phyloP scores from a whole-genome alignment of 2,888 invertebrate genomes.

The Choristoneura rosaceana region DNA sequence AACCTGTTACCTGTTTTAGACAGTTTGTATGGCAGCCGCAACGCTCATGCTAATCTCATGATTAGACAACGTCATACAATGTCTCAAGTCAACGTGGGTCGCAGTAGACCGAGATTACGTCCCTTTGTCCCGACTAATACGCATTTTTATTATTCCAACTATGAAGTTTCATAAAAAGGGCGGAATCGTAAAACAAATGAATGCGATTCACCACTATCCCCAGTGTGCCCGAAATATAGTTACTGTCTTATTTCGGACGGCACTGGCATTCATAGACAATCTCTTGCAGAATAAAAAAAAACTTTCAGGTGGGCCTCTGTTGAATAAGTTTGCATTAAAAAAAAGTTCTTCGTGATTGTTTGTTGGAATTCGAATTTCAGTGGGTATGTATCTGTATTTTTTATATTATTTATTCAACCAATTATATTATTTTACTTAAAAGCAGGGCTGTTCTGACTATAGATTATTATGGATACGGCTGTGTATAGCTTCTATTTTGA shows the following conservation, averaged over 20 bases:
- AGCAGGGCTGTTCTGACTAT: too few species aligned
- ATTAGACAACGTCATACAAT: constrained; percentile 55
- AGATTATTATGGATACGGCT: too few species aligned
- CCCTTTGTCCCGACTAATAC: constrained; percentile 19
- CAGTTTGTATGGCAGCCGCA: constrained; percentile 25
- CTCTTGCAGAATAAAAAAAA: too few species aligned
- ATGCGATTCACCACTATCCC: not conserved
- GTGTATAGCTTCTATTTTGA: too few species aligned
- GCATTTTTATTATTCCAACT: constrained; percentile 28
- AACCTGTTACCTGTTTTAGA: not conserved
- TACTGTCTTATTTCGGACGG: not conserved
- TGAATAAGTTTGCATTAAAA: too few species aligned
- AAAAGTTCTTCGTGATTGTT: too few species aligned
- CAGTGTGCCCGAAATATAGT: not conserved
- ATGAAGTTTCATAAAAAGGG: not conserved
- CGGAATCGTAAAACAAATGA: constrained; percentile 7
- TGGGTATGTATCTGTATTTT: too few species aligned
- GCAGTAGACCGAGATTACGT: constrained; percentile 27
- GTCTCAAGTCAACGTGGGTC: constrained; percentile 47
- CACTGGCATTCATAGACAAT: not conserved
- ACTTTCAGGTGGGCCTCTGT: too few species aligned
- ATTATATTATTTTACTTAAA: too few species aligned
- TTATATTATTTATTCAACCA: too few species aligned
- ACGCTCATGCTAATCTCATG: constrained; percentile 36
- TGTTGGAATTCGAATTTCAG: too few species aligned